Percentiles rank a stretch among this genome's conserved stretches.
Evolutionary conservation across 2,113 vertebrate genomes (phyloP).

Genomic region (Mastomys natalensis): DNA sequence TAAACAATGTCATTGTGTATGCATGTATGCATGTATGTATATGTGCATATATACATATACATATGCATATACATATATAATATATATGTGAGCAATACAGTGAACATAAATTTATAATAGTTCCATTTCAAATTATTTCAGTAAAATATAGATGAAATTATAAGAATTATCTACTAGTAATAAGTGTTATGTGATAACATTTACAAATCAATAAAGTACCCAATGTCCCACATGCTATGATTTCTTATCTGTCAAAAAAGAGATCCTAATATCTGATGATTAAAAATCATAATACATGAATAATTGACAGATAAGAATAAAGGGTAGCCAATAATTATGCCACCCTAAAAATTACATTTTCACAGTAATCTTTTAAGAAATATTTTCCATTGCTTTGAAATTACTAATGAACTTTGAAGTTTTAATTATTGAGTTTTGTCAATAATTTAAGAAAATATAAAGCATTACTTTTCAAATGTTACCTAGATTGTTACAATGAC

Average conservation of each 20-base stretch:
- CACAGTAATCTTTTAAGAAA: neutral
- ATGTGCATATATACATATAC: neutral
- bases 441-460: neutral
- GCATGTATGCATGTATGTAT: neutral
- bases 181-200: neutral
- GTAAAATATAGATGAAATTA: neutral
- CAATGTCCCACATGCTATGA: neutral
- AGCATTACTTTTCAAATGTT: neutral
- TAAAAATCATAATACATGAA: neutral
- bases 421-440: neutral
- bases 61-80: neutral
- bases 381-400: neutral
- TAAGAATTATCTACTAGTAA: neutral
- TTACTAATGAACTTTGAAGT: neutral
- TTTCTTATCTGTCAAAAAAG: neutral
- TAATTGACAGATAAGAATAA: neutral
- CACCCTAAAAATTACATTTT: neutral
- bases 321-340: neutral
- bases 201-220: neutral
- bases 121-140: conserved; percentile 21
- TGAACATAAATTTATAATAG: neutral
- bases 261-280: neutral
- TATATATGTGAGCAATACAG: neutral
- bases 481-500: neutral
- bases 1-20: neutral